Evolutionary conservation across 2,797 vertebrate species (phyloP).

Genomic region (Hypotaenidia okinawae): DNA sequence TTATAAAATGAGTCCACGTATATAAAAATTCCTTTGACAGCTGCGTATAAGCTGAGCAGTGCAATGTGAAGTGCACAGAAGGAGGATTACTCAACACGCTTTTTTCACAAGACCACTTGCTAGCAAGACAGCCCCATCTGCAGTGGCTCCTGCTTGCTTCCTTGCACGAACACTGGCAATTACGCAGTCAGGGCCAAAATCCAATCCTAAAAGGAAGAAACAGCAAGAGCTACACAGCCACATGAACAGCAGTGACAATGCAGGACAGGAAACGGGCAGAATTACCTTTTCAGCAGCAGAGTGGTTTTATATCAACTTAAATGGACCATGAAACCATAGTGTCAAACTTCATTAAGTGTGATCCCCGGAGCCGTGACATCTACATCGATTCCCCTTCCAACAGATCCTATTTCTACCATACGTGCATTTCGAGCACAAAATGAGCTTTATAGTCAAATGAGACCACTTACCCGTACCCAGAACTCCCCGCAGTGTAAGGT

Average conservation of each 20-base stretch:
- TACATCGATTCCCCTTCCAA: not conserved
- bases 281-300: not conserved
- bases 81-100: not conserved
- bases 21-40: not conserved
- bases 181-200: not conserved
- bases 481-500: not conserved
- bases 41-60: not conserved
- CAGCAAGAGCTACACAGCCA: not conserved
- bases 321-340: not conserved
- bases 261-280: not conserved
- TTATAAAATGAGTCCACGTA: not conserved
- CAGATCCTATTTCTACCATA: not conserved
- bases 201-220: not conserved
- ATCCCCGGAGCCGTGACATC: not conserved
- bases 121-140: not conserved
- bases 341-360: not conserved
- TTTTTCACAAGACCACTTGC: not conserved
- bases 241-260: accelerated
- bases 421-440: not conserved
- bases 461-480: not conserved
- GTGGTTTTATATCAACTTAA: not conserved
- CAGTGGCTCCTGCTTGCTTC: not conserved
- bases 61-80: not conserved
- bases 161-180: not conserved
- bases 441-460: not conserved